These are phyloP conservation scores for Branchellion lobata DNA, from an alignment of 2,888 invertebrate species.

Conservation along the genomic window DNA sequence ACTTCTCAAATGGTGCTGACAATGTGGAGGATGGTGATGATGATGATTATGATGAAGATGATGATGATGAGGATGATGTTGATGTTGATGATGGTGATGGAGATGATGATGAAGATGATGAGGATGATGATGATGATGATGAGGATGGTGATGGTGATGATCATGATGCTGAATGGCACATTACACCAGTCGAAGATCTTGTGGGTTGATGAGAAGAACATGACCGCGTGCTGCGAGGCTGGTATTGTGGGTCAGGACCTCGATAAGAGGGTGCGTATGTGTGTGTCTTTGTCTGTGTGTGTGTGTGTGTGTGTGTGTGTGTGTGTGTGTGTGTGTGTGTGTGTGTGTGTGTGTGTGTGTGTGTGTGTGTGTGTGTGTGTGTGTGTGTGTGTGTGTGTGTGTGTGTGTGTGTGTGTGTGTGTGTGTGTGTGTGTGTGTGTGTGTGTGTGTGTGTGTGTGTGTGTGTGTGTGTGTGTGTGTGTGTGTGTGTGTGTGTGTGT, in stretches of 20 bases:
- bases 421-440: no score
- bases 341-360: neutral
- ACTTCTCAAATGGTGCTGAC: constrained; percentile 80
- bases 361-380: neutral
- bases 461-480: no score
- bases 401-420: constrained; percentile 3
- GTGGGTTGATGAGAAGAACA: constrained; percentile 85
- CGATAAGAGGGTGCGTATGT: constrained; percentile 68
- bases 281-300: no score
- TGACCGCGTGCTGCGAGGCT: constrained; percentile 79
- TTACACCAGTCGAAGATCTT: constrained; percentile 74
- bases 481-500: no score
- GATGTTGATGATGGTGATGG: no score
- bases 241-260: constrained; percentile 93
- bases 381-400: neutral
- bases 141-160: neutral
- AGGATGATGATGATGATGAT: neutral
- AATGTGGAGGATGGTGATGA: no score
- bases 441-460: no score
- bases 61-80: neutral
- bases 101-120: neutral
- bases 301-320: no score
- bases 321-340: neutral
- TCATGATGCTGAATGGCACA: neutral
- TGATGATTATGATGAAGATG: neutral